Conservation (phyloP, 2,797 vertebrate genomes). For the Alcedo atthis region DNA sequence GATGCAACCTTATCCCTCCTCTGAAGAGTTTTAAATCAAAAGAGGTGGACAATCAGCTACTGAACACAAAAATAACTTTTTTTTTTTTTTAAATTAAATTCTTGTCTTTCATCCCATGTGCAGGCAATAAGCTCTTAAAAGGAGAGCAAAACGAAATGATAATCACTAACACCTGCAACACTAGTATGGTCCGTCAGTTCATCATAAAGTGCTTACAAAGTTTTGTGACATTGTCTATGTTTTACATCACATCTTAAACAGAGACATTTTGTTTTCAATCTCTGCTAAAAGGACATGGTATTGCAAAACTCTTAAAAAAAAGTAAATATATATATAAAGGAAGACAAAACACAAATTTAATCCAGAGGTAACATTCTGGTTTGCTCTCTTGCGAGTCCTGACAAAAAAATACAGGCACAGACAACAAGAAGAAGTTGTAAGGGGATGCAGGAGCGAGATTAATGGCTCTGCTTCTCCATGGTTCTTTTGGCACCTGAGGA, state of each 20-base stretch:
- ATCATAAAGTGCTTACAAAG: not conserved
- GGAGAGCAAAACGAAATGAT: not conserved
- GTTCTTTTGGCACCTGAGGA: not conserved
- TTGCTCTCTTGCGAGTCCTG: not conserved
- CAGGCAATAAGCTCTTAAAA: not conserved
- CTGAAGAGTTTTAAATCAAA: not conserved
- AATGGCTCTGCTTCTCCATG: not conserved
- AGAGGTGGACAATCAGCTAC: not conserved
- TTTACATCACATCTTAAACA: not conserved
- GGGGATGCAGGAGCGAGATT: not conserved
- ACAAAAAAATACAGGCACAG: not conserved
- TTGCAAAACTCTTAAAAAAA: not conserved
- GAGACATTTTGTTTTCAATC: not conserved
- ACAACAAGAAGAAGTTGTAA: not conserved
- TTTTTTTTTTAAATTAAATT: not conserved
- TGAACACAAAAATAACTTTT: fast-evolving
- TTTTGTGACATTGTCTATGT: not conserved
- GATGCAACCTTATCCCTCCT: not conserved
- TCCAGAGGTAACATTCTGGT: not conserved
- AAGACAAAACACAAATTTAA: not conserved
- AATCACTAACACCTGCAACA: not conserved
- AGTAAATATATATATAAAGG: not conserved
- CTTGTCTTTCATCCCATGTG: not conserved
- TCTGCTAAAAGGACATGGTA: not conserved
- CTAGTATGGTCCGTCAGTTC: not conserved